Percentiles rank a stretch among this genome's conserved stretches.
phyloP scores from a whole-genome alignment of 2,113 vertebrate species.

The Calyptommatus sinebrachiatus region DNA sequence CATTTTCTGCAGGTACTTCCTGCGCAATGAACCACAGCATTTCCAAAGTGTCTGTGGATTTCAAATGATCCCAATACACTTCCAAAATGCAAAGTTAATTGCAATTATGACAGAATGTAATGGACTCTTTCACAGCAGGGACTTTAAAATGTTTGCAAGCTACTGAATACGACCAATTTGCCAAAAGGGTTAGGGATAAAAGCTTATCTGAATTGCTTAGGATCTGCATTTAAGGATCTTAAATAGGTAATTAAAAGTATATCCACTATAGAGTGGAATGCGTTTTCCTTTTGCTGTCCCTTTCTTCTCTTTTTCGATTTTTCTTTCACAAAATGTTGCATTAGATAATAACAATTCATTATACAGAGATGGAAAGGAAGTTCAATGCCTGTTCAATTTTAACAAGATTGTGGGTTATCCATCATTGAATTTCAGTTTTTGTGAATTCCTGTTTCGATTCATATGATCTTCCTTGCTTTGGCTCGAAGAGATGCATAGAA shows the following conservation, averaged over 20 bases:
- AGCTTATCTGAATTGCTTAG: no score
- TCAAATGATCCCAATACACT: slow-evolving; percentile 59
- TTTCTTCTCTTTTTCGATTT: background rate
- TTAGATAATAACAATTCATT: background rate
- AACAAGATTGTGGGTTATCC: no score
- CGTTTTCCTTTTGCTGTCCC: no score
- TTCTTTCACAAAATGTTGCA: background rate
- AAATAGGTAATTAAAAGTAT: slow-evolving; percentile 39
- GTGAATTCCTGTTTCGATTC: no score
- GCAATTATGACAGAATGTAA: slow-evolving; percentile 49
- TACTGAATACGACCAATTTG: slow-evolving; percentile 27
- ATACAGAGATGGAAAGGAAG: background rate
- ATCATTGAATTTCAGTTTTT: no score
- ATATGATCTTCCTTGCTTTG: no score
- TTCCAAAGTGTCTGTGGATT: slow-evolving; percentile 57
- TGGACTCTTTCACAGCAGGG: slow-evolving; percentile 41
- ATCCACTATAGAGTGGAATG: background rate
- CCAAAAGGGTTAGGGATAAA: slow-evolving; percentile 28
- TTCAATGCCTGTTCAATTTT: background rate
- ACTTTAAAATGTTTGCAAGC: slow-evolving; percentile 35
- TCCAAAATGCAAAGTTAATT: slow-evolving; percentile 59
- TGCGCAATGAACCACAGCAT: slow-evolving; percentile 44
- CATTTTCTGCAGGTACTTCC: slow-evolving; percentile 31
- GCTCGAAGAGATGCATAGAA: no score
- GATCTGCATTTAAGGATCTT: slow-evolving; percentile 22